These are phyloP conservation scores for Tenthredo scrophulariae DNA, from an alignment of 2,888 invertebrate species.

Conservation along the genomic window DNA sequence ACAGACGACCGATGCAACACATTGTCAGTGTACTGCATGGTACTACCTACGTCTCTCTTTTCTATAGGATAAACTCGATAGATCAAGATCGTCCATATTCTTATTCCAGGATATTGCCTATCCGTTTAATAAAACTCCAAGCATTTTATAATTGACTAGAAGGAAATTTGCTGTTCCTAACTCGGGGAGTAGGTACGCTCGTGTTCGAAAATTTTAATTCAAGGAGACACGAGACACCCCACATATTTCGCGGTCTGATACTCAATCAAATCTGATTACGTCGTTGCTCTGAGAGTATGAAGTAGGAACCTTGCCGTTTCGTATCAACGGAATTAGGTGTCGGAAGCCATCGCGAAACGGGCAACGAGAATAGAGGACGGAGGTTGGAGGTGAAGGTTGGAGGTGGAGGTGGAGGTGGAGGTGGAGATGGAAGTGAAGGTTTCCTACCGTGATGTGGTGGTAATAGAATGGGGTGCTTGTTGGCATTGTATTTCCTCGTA, in stretches of 20 bases:
- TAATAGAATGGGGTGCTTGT: slow-evolving; percentile 37
- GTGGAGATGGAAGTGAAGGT: neutral
- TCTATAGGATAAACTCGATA: neutral
- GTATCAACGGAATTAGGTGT: slow-evolving; percentile 40
- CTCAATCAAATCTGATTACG: slow-evolving; percentile 25
- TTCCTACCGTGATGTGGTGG: slow-evolving; percentile 19
- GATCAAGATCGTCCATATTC: neutral
- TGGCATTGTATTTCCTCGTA: slow-evolving; percentile 32
- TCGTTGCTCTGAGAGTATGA: neutral
- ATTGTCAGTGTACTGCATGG: neutral
- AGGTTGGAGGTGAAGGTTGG: neutral
- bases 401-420: neutral
- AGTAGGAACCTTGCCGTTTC: slow-evolving; percentile 19
- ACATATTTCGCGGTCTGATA: slow-evolving; percentile 17
- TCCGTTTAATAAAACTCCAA: neutral
- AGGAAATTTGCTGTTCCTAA: neutral
- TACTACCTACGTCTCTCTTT: neutral
- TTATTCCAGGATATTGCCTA: neutral
- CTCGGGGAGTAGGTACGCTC: neutral
- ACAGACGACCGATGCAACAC: neutral
- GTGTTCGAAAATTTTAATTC: neutral
- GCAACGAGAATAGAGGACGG: neutral
- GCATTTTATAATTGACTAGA: neutral
- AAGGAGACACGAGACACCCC: neutral
- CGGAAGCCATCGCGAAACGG: slow-evolving; percentile 4